Percentiles rank a stretch among this genome's conserved stretches.
phyloP scores from a whole-genome alignment of 1,140 invertebrate species.

The Caligus rogercresseyi region DNA sequence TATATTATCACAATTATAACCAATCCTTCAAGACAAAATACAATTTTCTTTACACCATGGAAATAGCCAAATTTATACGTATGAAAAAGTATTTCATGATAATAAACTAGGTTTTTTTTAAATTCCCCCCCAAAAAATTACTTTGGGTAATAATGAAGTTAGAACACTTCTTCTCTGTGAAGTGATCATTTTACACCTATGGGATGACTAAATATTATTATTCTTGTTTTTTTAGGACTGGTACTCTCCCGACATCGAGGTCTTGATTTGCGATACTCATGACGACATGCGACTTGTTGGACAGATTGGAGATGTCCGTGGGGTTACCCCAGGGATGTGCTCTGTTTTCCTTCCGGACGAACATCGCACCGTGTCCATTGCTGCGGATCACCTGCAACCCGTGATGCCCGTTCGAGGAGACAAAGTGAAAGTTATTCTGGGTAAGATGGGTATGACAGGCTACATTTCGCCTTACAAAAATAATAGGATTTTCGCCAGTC shows the following conservation, averaged over 20 bases:
- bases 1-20: too few relatives aligned
- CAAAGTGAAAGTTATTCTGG: slow-evolving; percentile 29
- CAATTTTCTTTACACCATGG: too few relatives aligned
- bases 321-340: slow-evolving; percentile 66
- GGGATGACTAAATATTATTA: too few relatives aligned
- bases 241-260: slow-evolving; percentile 79
- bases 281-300: slow-evolving; percentile 62
- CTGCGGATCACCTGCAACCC: slow-evolving; percentile 69
- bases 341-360: slow-evolving; percentile 68
- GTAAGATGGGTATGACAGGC: neutral
- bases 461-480: neutral
- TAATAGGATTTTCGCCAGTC: too few relatives aligned
- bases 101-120: too few relatives aligned
- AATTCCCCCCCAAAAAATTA: too few relatives aligned
- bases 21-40: too few relatives aligned
- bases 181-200: too few relatives aligned
- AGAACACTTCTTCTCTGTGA: too few relatives aligned
- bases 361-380: slow-evolving; percentile 61
- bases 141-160: too few relatives aligned
- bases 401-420: slow-evolving; percentile 64
- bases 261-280: slow-evolving; percentile 53
- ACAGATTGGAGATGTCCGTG: slow-evolving; percentile 68
- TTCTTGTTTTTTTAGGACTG: slow-evolving; percentile 53
- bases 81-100: too few relatives aligned
- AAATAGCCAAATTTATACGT: too few relatives aligned